Base-by-base conservation (phyloP, 2,888 invertebrate species). In the Lasioglossum marginatum region DNA sequence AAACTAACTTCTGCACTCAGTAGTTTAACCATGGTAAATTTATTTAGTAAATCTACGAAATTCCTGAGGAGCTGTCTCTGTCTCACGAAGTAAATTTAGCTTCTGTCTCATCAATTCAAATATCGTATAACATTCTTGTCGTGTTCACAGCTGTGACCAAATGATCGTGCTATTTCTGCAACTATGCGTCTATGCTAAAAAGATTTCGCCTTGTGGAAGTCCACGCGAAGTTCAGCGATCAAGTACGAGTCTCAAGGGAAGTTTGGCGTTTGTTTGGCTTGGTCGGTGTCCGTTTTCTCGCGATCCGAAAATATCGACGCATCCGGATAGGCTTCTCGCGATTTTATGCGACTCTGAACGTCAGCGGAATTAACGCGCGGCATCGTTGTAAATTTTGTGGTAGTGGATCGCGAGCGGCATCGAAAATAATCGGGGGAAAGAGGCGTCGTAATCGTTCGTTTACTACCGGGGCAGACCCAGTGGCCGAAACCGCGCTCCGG, bases 401-500 rank as follows among this genome's bases (percentile, higher is more conserved):
- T 1, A 37, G 37, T 16, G 31, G 63, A 66, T 66, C 63, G 63
- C 34, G 66, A 8, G 6, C 31, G 34, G 16, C 31, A 23, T 68
- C 68, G 68, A 37, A 31, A 72, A 68, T 74, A 79, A 76, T 23
- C 27, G 31, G 6, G 48, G 48, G 63, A 77, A 80, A 40, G 23
- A 40, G 40, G 45, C 27, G 34, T 23, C 40, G 68, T 12, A 68
- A 75, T 73, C 66, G 68, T 34, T 71, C 40, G 31, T 63, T 70
- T 31, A 34, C 60, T 43, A 43, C 40, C 76, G 52, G 68, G 31
- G 40, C 23, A 52, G 75, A 43, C 76, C 68, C 70, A 79, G 68
- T 78, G 74, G 45, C 82, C 78, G 48, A 73, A 63, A 71, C n/a
- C 71, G 34, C 72, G 72, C 68, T 63, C 48, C 72, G 68, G 19